Percentiles rank a stretch among this genome's conserved stretches.
These are phyloP conservation scores for Hypotaenidia okinawae DNA, from an alignment of 2,797 vertebrate species.

Conservation along the genomic window DNA sequence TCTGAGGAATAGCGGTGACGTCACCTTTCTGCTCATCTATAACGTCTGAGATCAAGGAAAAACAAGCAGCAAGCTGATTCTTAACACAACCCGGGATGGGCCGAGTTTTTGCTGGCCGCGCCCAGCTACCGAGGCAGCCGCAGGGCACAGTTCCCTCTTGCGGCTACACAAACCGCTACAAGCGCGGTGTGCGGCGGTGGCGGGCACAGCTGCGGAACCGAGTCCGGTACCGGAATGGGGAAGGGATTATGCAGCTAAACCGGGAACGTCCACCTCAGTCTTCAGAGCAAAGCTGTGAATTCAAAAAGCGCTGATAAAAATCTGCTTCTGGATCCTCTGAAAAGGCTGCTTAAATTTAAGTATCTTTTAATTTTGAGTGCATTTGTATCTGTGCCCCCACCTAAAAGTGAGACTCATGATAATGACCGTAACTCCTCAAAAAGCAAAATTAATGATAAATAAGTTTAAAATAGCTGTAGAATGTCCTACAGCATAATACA, in stretches of 20 bases:
- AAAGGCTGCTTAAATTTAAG: background rate
- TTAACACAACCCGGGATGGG: background rate
- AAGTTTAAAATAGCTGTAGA: background rate
- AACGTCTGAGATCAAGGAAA: background rate
- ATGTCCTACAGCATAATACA: background rate
- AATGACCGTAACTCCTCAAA: background rate
- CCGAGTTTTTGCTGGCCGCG: background rate
- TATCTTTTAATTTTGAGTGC: background rate
- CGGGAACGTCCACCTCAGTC: background rate
- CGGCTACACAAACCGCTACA: background rate
- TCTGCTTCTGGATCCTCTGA: background rate
- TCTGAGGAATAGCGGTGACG: background rate
- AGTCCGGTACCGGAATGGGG: rapidly evolving
- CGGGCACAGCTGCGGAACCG: too few species aligned
- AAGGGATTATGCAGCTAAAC: background rate
- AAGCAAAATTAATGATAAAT: background rate
- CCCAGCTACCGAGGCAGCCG: background rate
- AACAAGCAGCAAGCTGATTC: background rate
- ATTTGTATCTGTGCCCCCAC: background rate
- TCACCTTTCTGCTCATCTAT: background rate
- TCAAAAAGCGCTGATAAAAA: background rate
- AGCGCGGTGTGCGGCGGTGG: background rate
- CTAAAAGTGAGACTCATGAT: background rate
- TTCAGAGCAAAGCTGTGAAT: background rate
- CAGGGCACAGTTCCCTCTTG: background rate